Conservation (phyloP, 2,797 vertebrate species). For the Acanthis flammea region DNA sequence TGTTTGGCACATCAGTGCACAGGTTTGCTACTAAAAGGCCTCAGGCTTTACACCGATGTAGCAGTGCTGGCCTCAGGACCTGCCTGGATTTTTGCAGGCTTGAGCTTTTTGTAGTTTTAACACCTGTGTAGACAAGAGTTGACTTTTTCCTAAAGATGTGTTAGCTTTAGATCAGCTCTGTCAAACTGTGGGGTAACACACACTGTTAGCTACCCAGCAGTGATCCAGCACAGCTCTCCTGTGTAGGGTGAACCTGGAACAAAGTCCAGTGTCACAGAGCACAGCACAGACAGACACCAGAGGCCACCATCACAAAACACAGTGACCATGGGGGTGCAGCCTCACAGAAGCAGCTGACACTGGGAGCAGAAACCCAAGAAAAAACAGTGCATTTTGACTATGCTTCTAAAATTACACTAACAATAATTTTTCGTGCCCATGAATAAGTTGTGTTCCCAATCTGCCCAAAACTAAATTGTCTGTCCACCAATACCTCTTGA, state of each 20-base stretch:
- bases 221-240: neutral
- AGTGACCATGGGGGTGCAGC: fast-evolving
- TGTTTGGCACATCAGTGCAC: neutral
- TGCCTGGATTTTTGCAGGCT: neutral
- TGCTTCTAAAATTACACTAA: neutral
- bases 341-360: neutral
- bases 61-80: neutral
- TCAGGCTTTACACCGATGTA: neutral
- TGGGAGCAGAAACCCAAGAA: neutral
- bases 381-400: neutral
- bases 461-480: neutral
- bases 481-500: neutral
- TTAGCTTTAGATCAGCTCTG: neutral
- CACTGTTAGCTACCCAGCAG: neutral
- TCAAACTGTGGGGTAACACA: neutral
- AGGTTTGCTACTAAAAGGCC: neutral
- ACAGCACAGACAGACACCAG: neutral
- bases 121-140: neutral
- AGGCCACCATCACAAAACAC: neutral
- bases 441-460: neutral
- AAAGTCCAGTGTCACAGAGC: neutral
- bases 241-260: neutral
- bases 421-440: neutral
- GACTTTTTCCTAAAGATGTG: neutral
- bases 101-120: neutral